A percentile compares a stretch with the other conserved stretches of the same genome.
These are phyloP conservation scores for Palythoa grandiflora DNA, from an alignment of 92 coral and sea anemone genomes.

Conservation along the genomic window DNA sequence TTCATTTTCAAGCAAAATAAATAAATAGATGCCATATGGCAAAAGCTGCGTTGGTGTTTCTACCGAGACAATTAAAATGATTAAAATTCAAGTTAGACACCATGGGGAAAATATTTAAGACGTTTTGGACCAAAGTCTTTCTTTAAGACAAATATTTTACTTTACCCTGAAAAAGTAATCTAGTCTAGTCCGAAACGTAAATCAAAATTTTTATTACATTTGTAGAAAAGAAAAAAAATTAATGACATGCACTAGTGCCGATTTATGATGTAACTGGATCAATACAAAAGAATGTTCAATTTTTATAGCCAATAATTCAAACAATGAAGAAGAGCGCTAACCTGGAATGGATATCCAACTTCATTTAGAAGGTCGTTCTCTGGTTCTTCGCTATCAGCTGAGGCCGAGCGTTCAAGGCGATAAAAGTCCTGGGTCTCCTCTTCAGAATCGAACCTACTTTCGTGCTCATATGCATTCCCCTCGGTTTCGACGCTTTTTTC, in stretches of 20 bases:
- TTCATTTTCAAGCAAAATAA: background rate
- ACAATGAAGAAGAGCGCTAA: background rate
- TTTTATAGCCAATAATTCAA: no score
- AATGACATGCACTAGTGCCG: no score
- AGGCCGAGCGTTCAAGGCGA: constrained; percentile 83
- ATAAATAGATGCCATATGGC: no score
- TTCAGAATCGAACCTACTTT: constrained; percentile 41
- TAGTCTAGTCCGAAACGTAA: no score
- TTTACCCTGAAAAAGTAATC: no score
- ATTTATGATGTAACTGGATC: background rate
- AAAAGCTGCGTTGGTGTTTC: no score
- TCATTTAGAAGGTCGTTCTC: constrained; percentile 39
- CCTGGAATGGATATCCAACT: constrained; percentile 43
- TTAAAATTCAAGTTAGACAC: no score
- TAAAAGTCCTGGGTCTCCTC: constrained; percentile 89
- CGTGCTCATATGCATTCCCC: constrained; percentile 34
- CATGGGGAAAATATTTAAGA: no score
- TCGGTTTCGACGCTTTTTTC: constrained; percentile 51
- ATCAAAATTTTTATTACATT: no score
- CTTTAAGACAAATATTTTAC: background rate
- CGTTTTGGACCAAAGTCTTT: background rate
- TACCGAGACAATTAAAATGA: no score
- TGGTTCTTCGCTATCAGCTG: constrained; percentile 55
- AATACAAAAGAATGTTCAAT: background rate
- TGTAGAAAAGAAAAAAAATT: no score